phyloP scores from a whole-genome alignment of 1,140 invertebrate genomes.

The Orussus abietinus region DNA sequence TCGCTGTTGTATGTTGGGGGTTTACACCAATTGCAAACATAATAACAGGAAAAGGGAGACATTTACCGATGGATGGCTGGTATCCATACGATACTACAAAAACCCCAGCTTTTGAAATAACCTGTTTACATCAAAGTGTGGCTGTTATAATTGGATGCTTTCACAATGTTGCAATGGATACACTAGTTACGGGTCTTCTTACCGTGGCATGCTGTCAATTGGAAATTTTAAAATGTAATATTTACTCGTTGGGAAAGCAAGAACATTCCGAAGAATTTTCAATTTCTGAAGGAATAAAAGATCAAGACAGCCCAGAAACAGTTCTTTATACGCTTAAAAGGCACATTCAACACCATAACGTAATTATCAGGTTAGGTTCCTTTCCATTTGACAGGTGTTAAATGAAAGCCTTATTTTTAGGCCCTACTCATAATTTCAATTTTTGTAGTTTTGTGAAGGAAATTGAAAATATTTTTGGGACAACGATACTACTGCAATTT shows the following conservation, averaged over 20 bases:
- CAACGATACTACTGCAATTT: conserved; percentile 50
- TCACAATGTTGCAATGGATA: conserved; percentile 53
- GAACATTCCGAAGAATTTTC: too few relatives aligned
- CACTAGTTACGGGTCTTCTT: conserved; percentile 46
- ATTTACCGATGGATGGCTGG: conserved; percentile 36
- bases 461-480: conserved; percentile 41
- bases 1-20: conserved; percentile 25
- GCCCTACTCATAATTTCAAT: too few relatives aligned
- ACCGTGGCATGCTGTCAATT: conserved; percentile 49
- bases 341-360: too few relatives aligned
- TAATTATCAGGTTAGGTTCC: too few relatives aligned
- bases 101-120: conserved; percentile 52
- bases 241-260: conserved; percentile 10
- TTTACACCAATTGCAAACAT: conserved; percentile 21
- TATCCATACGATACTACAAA: conserved; percentile 52
- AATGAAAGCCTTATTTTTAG: too few relatives aligned
- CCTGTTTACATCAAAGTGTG: conserved; percentile 47
- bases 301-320: too few relatives aligned
- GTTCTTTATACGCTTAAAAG: too few relatives aligned
- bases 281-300: too few relatives aligned
- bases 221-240: conserved; percentile 26
- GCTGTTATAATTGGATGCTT: conserved; percentile 42
- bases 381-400: too few relatives aligned
- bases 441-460: conserved; percentile 29
- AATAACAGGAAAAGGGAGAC: conserved; percentile 14